Percentiles rank a stretch among this genome's conserved stretches.
Evolutionary conservation across 1,140 invertebrate species (phyloP).

Genomic region (Caenorhabditis inopinata): DNA sequence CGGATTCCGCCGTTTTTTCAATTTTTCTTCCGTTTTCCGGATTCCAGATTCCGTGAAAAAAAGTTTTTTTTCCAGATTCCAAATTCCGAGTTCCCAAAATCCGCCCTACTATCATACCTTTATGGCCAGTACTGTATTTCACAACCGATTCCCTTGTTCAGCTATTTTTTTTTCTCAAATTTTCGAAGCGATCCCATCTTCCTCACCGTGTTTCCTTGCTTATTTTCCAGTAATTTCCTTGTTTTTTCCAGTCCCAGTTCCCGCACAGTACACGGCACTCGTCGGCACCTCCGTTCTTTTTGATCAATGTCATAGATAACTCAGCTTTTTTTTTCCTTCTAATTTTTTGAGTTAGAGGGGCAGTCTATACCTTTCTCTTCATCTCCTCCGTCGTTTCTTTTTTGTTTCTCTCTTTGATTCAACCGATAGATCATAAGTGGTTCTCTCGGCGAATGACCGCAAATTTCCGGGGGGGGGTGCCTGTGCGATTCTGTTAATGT

Average conservation of each 20-base stretch:
- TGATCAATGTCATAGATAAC: conserved; percentile 19
- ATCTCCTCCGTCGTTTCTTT: background rate
- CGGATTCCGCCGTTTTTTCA: too few species aligned
- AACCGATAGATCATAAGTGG: conserved; percentile 26
- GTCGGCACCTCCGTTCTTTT: background rate
- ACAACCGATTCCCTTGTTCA: too few species aligned
- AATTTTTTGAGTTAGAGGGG: background rate
- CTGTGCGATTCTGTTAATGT: background rate
- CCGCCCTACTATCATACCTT: too few species aligned
- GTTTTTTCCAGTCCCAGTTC: background rate
- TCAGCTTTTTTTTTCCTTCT: background rate
- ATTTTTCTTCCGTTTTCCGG: too few species aligned
- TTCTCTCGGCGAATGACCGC: background rate
- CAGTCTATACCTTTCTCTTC: too few species aligned
- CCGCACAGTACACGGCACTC: conserved; percentile 11
- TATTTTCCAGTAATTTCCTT: background rate
- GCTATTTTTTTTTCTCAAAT: too few species aligned
- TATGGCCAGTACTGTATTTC: too few species aligned
- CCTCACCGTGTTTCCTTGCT: background rate
- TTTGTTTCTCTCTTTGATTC: conserved; percentile 18
- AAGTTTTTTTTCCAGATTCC: too few species aligned
- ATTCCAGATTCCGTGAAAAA: too few species aligned
- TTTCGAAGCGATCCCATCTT: background rate
- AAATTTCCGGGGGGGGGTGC: conserved; percentile 7
- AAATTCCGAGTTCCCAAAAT: too few species aligned